Evolutionary conservation across 2,113 vertebrate genomes (phyloP), one percentile per base, ranked within the genome.

Genomic region (Xiphophorus hellerii): DNA sequence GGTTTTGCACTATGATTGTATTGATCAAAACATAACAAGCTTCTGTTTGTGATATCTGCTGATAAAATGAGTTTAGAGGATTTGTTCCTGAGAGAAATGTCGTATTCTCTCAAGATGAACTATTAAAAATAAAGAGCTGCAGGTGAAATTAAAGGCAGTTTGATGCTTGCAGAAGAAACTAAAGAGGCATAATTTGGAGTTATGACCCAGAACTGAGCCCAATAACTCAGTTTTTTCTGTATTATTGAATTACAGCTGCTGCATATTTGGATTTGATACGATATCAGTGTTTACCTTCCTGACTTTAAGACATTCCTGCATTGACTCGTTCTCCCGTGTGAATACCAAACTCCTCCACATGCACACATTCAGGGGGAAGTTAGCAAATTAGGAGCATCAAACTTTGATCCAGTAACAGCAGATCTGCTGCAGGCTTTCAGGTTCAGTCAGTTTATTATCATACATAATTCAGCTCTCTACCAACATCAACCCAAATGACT

Each of bases 211-310:
- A 4, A 0, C 1, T 27, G 2, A 64, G 42, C 13, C 14, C 76
- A 51, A 69, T 63, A 37, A 48, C 54, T 25, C 0, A 28, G 35
- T 72, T 83, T 81, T 81, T 2, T 0, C 61, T 63, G 69, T 51
- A 3, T 51, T 0, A 25, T 14, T 27, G 58, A 15, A 25, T 0
- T 42, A 31, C n/a, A 60, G 25, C 22, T 0, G 1, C 39, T 22
- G 1, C 37, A 35, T 78, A 63, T 84, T 86, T 88, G 69, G n/a
- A 28, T 75, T 76, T 76, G 84, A 88, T 86, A 85, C 0, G 1
- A 33, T 20, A 33, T 66, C 0, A 29, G 67, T 69, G 71, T 44
- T 3, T 22, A 61, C 69, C 70, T 66, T 80, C 27, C 61, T 30
- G 33, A 67, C 51, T 71, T 69, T 3, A 68, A 30, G 39, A 68